Evolutionary conservation across 1,140 invertebrate genomes (phyloP).

Genomic region (Magallana angulata): DNA sequence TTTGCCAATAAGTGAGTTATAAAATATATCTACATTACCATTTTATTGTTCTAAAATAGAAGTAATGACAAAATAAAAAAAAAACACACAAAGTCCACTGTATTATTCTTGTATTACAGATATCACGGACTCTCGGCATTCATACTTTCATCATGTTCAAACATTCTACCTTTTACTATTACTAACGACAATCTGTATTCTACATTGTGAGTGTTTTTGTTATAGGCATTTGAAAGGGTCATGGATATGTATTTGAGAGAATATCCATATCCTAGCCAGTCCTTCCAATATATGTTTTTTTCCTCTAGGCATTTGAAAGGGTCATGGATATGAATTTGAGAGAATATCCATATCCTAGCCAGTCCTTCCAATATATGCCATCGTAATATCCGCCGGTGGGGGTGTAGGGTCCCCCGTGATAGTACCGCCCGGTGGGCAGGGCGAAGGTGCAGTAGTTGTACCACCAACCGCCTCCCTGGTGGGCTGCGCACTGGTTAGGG

Average conservation of each 20-base stretch:
- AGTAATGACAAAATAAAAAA: no score
- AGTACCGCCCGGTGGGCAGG: conserved; percentile 71
- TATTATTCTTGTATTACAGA: no score
- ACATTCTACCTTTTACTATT: no score
- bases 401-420: conserved; percentile 66
- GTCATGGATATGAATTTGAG: conserved; percentile 67
- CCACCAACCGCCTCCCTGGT: conserved; percentile 72
- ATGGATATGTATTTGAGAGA: conserved; percentile 68
- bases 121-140: no score
- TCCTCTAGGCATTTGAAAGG: conserved; percentile 51
- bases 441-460: conserved; percentile 73
- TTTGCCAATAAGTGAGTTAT: no score
- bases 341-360: conserved; percentile 69
- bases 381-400: conserved; percentile 65
- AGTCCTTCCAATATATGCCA: conserved; percentile 73
- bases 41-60: no score
- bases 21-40: no score
- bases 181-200: no score
- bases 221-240: conserved; percentile 55
- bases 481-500: conserved; percentile 60
- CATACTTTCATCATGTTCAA: no score
- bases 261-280: conserved; percentile 68
- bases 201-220: no score
- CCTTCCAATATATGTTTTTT: no score
- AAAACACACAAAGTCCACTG: no score